Evolutionary conservation across 2,113 vertebrate species (phyloP).

Genomic region (Gymnarchus niloticus): DNA sequence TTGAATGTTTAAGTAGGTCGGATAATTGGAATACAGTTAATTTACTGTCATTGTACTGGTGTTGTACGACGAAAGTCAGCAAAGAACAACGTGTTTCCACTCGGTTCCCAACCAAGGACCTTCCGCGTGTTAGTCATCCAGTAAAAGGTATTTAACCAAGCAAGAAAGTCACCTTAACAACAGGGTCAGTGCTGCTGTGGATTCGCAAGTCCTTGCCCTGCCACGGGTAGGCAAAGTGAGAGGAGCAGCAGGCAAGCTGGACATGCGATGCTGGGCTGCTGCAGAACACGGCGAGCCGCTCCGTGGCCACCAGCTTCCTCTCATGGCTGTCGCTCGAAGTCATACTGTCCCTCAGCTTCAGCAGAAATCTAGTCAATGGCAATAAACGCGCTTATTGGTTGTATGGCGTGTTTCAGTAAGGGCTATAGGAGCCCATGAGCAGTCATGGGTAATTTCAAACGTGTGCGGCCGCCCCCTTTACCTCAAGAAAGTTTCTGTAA

Average conservation of each 20-base stretch:
- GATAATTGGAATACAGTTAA: neutral
- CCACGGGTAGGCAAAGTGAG: constrained; percentile 61
- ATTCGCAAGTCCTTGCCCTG: constrained; percentile 57
- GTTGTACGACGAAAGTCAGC: too few relatives aligned
- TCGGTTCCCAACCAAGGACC: too few relatives aligned
- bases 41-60: neutral
- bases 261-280: constrained; percentile 44
- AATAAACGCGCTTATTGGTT: neutral
- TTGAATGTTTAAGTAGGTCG: neutral
- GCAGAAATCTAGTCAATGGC: neutral
- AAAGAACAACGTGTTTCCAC: too few relatives aligned
- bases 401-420: neutral
- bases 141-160: neutral
- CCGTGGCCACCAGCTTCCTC: constrained; percentile 36
- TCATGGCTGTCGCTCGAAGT: neutral
- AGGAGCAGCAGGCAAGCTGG: constrained; percentile 64
- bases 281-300: constrained; percentile 53
- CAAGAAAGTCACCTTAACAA: constrained; percentile 55
- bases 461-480: too few relatives aligned
- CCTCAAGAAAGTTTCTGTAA: too few relatives aligned
- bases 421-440: too few relatives aligned
- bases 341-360: neutral
- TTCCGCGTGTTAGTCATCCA: too few relatives aligned
- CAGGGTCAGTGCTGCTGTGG: constrained; percentile 45
- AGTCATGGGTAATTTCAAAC: too few relatives aligned